These are phyloP conservation scores for Lanius collurio DNA, from an alignment of 2,113 vertebrate species.

Conservation along the genomic window DNA sequence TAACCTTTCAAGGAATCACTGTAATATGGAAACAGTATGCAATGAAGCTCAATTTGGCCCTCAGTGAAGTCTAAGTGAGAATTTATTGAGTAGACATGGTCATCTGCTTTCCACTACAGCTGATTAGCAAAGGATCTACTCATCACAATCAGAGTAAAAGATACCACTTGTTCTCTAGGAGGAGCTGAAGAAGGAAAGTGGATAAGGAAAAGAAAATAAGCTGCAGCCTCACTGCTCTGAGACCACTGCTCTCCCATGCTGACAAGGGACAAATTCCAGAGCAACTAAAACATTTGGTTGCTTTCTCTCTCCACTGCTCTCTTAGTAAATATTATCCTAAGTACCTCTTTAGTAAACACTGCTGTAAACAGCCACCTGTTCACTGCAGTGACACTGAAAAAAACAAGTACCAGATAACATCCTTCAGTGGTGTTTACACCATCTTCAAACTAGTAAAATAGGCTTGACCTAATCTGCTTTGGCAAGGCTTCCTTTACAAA, in stretches of 20 bases:
- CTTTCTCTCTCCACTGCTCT: not conserved
- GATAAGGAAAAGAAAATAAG: not conserved
- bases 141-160: not conserved
- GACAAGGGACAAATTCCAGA: not conserved
- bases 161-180: not conserved
- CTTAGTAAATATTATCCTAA: slow-evolving; percentile 5
- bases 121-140: not conserved
- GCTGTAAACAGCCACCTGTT: not conserved
- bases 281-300: not conserved
- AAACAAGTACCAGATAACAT: not conserved
- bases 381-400: not conserved
- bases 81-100: not conserved
- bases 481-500: not conserved
- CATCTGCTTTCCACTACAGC: not conserved
- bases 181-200: not conserved
- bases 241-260: not conserved
- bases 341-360: not conserved
- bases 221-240: not conserved
- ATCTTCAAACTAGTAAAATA: not conserved
- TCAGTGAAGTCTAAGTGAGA: not conserved
- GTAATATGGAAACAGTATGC: not conserved
- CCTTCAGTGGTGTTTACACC: not conserved
- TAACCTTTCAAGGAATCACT: not conserved
- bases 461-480: not conserved
- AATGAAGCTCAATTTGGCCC: not conserved